Evolutionary conservation across 2,113 vertebrate species (phyloP).

Genomic region (Pogona vitticeps): DNA sequence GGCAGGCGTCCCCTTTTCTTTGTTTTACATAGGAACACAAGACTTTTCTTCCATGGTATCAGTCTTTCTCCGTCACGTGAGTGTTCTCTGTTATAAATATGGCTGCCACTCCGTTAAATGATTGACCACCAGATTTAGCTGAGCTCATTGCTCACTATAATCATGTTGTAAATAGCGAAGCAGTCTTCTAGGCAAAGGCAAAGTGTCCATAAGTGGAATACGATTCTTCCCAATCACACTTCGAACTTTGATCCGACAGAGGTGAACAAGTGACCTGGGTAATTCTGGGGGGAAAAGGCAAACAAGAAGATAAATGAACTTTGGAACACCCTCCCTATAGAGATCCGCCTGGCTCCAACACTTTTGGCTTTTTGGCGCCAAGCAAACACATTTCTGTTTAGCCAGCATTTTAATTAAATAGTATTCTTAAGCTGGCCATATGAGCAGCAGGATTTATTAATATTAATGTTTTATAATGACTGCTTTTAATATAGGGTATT

Average conservation of each 20-base stretch:
- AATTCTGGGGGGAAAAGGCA: constrained; percentile 83
- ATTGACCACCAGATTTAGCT: fast-evolving
- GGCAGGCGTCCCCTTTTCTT: constrained; percentile 14
- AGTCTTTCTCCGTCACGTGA: not conserved
- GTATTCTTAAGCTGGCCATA: too few relatives aligned
- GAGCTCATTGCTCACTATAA: constrained; percentile 61
- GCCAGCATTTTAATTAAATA: too few relatives aligned
- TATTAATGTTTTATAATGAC: too few relatives aligned
- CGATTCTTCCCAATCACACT: constrained; percentile 82
- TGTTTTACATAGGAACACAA: constrained; percentile 26
- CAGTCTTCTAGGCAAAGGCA: constrained; percentile 88
- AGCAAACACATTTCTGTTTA: too few relatives aligned
- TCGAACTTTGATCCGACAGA: constrained; percentile 87
- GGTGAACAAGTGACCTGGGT: constrained; percentile 88
- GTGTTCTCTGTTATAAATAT: not conserved
- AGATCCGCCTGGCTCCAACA: too few relatives aligned
- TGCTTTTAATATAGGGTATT: too few relatives aligned
- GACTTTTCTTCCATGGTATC: not conserved
- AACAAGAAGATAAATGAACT: too few relatives aligned
- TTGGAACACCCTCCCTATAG: too few relatives aligned
- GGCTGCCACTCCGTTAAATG: not conserved
- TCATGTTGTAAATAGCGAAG: constrained; percentile 85
- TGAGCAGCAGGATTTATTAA: too few relatives aligned
- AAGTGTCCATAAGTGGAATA: constrained; percentile 77
- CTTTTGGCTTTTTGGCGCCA: too few relatives aligned